Conservation (phyloP, 2,888 invertebrate genomes). For the Pachydiplax longipennis region DNA sequence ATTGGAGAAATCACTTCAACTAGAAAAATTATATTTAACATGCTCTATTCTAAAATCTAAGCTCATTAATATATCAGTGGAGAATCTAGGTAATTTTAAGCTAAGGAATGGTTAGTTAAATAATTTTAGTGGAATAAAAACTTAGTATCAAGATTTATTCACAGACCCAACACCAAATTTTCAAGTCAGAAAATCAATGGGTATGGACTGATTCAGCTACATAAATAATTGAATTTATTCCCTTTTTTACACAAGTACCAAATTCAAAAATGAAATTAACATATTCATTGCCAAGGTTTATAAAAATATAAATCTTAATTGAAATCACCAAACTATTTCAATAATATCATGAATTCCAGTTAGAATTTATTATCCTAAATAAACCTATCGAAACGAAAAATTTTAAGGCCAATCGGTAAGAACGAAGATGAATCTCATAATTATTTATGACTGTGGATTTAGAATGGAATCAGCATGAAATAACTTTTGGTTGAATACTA, state of each 20-base stretch:
- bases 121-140: neutral
- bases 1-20: neutral
- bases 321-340: neutral
- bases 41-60: conserved; percentile 22
- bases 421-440: too few relatives aligned
- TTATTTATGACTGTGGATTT: too few relatives aligned
- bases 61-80: neutral
- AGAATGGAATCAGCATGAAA: too few relatives aligned
- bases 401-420: too few relatives aligned
- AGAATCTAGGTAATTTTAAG: neutral
- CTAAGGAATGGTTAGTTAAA: neutral
- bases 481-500: too few relatives aligned
- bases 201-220: neutral
- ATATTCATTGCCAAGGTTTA: neutral
- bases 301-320: neutral
- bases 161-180: neutral
- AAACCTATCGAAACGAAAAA: too few relatives aligned
- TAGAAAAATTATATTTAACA: neutral
- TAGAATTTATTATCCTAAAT: neutral
- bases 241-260: neutral
- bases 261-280: neutral
- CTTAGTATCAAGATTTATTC: neutral
- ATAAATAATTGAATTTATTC: neutral
- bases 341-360: neutral
- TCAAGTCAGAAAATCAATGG: neutral